A percentile compares a stretch with the other conserved stretches of the same genome.
These are phyloP conservation scores for Eurosta solidaginis DNA, from an alignment of 1,140 invertebrate genomes.

Conservation along the genomic window DNA sequence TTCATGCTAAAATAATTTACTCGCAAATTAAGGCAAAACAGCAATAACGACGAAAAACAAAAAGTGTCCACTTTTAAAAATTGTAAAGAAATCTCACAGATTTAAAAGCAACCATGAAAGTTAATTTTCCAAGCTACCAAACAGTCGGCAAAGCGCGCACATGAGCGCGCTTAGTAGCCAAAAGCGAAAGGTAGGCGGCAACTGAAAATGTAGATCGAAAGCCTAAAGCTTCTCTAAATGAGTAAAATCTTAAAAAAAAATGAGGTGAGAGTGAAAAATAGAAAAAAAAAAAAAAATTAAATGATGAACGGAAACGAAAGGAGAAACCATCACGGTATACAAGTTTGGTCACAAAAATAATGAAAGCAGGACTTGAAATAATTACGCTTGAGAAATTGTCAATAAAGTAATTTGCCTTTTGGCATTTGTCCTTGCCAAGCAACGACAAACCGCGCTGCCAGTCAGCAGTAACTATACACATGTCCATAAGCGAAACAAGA, in stretches of 20 bases:
- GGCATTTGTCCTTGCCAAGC: conserved; percentile 13
- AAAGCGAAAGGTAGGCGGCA: no score
- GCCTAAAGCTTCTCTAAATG: no score
- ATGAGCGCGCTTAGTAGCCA: not conserved
- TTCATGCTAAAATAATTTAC: not conserved
- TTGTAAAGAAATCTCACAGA: conserved; percentile 18
- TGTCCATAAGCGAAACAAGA: no score
- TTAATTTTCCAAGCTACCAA: conserved; percentile 24
- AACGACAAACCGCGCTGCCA: no score
- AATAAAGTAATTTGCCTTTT: conserved; percentile 33
- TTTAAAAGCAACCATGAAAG: conserved; percentile 19
- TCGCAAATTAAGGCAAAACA: not conserved
- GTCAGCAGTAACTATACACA: no score
- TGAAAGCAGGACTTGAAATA: conserved; percentile 29
- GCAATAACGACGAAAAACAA: not conserved
- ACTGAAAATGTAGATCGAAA: no score
- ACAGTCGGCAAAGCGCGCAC: not conserved
- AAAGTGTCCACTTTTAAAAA: conserved; percentile 9
- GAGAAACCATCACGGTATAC: not conserved
- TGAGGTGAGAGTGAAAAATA: not conserved
- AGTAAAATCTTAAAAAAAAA: not conserved
- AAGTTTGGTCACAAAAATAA: conserved; percentile 11
- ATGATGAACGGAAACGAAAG: not conserved
- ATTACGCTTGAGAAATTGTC: conserved; percentile 33
- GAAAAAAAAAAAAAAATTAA: not conserved